These are phyloP conservation scores for Vireo altiloquus DNA, from an alignment of 2,113 vertebrate genomes.

Conservation along the genomic window DNA sequence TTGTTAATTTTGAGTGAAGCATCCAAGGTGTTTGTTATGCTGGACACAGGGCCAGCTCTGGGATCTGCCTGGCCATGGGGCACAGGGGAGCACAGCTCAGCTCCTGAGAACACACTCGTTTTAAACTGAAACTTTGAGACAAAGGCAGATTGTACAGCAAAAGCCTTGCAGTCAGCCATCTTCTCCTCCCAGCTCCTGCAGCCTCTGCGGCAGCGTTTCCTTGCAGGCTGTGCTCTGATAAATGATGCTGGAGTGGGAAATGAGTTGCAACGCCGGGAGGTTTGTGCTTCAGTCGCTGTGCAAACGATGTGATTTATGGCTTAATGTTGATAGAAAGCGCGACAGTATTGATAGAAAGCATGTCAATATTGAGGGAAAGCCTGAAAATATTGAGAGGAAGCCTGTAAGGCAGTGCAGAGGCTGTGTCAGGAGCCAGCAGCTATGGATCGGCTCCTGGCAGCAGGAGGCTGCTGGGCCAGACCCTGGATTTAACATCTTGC, in stretches of 20 bases:
- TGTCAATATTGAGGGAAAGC: background rate
- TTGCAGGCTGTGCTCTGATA: background rate
- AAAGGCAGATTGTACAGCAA: background rate
- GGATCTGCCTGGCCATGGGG: background rate
- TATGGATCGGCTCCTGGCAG: background rate
- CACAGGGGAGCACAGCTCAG: background rate
- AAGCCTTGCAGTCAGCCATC: background rate
- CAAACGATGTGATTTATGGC: background rate
- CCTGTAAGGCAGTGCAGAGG: background rate
- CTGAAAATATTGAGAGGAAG: background rate
- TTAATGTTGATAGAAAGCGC: background rate
- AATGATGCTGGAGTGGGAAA: background rate
- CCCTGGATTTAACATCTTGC: background rate
- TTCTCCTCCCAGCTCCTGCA: background rate
- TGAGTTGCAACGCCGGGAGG: background rate
- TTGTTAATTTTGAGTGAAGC: background rate
- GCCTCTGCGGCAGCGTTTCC: background rate
- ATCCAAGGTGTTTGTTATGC: background rate
- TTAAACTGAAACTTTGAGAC: background rate
- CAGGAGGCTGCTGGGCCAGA: background rate
- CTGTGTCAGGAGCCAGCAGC: background rate
- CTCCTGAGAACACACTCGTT: background rate
- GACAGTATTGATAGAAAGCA: background rate
- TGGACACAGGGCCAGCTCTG: background rate
- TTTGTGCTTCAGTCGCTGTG: background rate